These are phyloP conservation scores for Eupithecia vulgata DNA, from an alignment of 2,888 invertebrate species.

Conservation along the genomic window DNA sequence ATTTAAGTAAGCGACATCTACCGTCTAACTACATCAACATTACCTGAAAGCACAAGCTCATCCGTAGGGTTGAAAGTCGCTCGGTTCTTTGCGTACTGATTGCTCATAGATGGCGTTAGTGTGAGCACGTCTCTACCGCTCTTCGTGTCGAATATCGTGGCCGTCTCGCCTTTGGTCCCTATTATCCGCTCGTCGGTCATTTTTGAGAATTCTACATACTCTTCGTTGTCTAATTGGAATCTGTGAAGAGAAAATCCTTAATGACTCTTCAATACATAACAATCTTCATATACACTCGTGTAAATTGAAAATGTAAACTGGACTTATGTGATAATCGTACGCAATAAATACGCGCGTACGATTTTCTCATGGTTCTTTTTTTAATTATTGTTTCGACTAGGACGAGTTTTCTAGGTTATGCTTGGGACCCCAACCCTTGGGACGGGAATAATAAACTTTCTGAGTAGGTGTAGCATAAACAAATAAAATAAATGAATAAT, in stretches of 20 bases:
- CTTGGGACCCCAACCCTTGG: too few species aligned
- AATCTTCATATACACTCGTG: too few species aligned
- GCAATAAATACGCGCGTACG: too few species aligned
- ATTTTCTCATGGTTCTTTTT: too few species aligned
- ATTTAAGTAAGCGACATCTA: conserved; percentile 2
- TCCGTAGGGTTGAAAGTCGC: conserved; percentile 98
- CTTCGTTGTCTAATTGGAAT: conserved; percentile 91
- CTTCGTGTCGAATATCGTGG: conserved; percentile 94
- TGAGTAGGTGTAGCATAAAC: too few species aligned
- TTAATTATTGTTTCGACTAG: too few species aligned
- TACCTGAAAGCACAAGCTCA: conserved; percentile 93
- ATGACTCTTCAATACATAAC: not conserved
- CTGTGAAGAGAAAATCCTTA: conserved; percentile 63
- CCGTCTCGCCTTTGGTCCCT: conserved; percentile 93
- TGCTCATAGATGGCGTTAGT: conserved; percentile 92
- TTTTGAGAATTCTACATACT: conserved; percentile 96
- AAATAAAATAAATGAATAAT: too few species aligned
- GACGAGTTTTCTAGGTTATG: too few species aligned
- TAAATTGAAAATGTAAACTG: too few species aligned
- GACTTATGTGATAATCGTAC: too few species aligned
- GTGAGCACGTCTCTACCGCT: conserved; percentile 90
- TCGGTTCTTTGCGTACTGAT: conserved; percentile 96
- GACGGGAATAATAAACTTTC: too few species aligned
- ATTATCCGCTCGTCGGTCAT: conserved; percentile 92
- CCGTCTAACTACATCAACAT: conserved; percentile 20